Conservation (phyloP, 2,797 vertebrate species). For the Erpetoichthys calabaricus region DNA sequence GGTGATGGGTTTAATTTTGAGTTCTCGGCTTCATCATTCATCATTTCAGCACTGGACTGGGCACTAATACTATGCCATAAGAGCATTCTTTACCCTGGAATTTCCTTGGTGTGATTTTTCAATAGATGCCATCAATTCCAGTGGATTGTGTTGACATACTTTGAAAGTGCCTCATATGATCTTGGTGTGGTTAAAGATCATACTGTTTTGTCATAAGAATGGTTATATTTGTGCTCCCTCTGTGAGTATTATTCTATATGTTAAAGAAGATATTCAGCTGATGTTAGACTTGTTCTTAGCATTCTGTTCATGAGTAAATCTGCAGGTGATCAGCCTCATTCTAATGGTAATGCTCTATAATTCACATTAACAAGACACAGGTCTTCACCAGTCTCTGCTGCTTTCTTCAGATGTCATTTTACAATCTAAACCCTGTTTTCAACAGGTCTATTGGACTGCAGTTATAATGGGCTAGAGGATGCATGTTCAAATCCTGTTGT, state of each 20-base stretch:
- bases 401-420: conserved; percentile 8
- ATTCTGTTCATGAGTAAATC: conserved; percentile 12
- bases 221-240: neutral
- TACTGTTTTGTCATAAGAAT: conserved; percentile 3
- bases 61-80: too few species aligned
- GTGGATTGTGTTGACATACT: conserved; percentile 9
- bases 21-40: too few species aligned
- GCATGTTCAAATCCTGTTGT: conserved; percentile 2
- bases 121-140: conserved; percentile 2
- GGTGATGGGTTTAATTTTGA: too few species aligned
- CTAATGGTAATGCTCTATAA: conserved; percentile 7
- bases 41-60: too few species aligned
- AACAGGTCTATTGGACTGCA: neutral
- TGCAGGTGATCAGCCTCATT: conserved; percentile 5
- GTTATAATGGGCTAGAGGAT: conserved; percentile 5
- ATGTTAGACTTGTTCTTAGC: conserved; percentile 5
- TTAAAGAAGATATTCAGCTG: conserved; percentile 2
- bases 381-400: conserved; percentile 3
- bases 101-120: neutral
- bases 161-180: conserved; percentile 7
- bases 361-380: conserved; percentile 6
- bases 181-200: conserved; percentile 5
- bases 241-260: too few species aligned
- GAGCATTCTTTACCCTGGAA: neutral
- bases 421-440: conserved; percentile 8